Base-by-base conservation (phyloP, 2,888 invertebrate genomes). In the Carcina quercana region DNA sequence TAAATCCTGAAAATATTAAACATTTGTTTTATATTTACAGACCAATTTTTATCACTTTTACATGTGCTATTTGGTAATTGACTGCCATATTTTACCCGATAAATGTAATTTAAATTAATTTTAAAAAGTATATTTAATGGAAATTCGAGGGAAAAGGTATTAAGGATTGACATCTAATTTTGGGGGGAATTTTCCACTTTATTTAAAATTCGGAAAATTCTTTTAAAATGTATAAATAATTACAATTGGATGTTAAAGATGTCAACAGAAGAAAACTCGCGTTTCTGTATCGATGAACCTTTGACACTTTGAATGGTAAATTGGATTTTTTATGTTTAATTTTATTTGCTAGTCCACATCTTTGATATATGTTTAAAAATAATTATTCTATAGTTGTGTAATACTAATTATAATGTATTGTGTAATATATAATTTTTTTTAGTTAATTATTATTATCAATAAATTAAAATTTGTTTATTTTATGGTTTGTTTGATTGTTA, bases 391-490 rank as follows among this genome's bases (percentile, higher is more conserved):
- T 83, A 83, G 82, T 63, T 60, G 75, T 80, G 75, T 80, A 82
- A 79, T 71, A 83, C 80, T 83, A 83, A 83, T 79, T 76, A 74
- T 78, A 79, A 79, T 76, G 78, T 82, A 79, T 75, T 76, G 75
- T 83, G 80, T 78, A 80, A 79, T 78, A 79, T 74, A 78, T 78
- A n/a, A n/a, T 76, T 78, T 78, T 60, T 78, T 79, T 79, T 73
- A 66, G 68, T 76, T 73, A 66, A 67, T 76, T 75, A 74, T 76
- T 79, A 75, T 62, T 73, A 80, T 79, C 80, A 82, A 80, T 83
- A 80, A 82, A 82, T 82, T 80, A 79, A 80, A 82, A 79, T 80
- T 83, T 83, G 82, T 82, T 83, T 82, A 83, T 79, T 83, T 83
- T 69, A 75, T 43, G 51, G 54, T 44, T 58, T 43, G 48, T 51